These are phyloP conservation scores for Pterophyllum scalare DNA, from an alignment of 2,113 vertebrate species.

Conservation along the genomic window DNA sequence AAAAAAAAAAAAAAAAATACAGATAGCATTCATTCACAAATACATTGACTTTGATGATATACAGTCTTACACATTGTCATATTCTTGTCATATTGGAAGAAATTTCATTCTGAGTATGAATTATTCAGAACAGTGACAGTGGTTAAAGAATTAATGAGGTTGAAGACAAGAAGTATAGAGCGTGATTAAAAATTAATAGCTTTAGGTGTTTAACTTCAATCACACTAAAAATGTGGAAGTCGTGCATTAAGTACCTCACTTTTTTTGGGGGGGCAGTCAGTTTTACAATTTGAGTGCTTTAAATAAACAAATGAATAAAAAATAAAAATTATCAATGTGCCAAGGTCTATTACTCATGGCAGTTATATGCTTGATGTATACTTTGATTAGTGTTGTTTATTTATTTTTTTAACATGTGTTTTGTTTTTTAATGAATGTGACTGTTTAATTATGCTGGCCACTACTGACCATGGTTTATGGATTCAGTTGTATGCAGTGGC, in stretches of 20 bases:
- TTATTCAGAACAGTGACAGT: background rate
- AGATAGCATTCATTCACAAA: constrained; percentile 35
- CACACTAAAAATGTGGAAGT: background rate
- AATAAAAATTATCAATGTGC: too few species aligned
- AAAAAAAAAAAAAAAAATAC: constrained; percentile 3
- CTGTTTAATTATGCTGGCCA: background rate
- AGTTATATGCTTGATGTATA: background rate
- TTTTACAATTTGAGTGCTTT: background rate
- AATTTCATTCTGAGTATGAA: background rate
- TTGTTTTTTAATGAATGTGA: background rate
- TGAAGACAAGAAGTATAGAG: background rate
- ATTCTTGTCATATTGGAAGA: background rate
- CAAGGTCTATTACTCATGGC: background rate
- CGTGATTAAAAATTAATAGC: constrained; percentile 1
- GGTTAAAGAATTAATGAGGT: background rate
- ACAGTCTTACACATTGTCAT: background rate
- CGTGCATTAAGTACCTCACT: background rate
- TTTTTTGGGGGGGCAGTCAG: background rate
- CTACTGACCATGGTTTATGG: background rate
- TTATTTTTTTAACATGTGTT: background rate
- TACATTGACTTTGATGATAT: background rate
- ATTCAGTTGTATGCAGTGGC: too few species aligned
- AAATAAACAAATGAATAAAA: background rate
- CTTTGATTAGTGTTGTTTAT: background rate
- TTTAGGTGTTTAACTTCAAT: background rate